Percentiles rank a stretch among this genome's conserved stretches.
phyloP scores from a whole-genome alignment of 2,888 invertebrate species.

The Lepidochitona cinerea region DNA sequence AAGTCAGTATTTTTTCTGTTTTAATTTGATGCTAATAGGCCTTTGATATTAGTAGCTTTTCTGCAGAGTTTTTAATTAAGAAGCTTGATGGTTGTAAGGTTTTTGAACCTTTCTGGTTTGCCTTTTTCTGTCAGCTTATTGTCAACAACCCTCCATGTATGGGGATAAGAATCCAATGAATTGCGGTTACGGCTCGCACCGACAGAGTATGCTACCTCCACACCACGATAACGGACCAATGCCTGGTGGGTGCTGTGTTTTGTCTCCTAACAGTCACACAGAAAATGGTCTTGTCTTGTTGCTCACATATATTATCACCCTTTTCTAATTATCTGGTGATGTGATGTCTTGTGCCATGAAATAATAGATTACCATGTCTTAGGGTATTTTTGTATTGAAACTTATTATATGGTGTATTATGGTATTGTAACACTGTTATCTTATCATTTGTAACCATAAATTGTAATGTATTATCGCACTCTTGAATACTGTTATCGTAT shows the following conservation, averaged over 20 bases:
- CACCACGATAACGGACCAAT: neutral
- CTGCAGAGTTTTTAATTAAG: too few species aligned
- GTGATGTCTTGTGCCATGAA: neutral
- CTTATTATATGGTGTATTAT: too few species aligned
- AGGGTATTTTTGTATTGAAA: too few species aligned
- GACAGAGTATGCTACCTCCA: neutral
- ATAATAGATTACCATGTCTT: neutral
- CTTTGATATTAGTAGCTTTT: too few species aligned
- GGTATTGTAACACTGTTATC: too few species aligned
- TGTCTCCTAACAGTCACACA: neutral
- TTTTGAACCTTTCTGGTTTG: neutral
- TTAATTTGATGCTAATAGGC: too few species aligned
- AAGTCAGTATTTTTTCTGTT: too few species aligned
- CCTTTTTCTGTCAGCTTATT: neutral
- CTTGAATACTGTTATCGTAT: too few species aligned
- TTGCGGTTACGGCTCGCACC: neutral
- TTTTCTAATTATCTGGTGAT: neutral
- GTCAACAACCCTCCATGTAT: neutral
- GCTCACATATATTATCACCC: neutral
- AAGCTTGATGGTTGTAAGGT: too few species aligned
- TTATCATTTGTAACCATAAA: too few species aligned
- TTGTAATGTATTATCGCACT: too few species aligned
- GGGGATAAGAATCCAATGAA: neutral
- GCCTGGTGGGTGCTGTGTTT: neutral
- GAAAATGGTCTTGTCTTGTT: neutral